phyloP scores from a whole-genome alignment of 2,888 invertebrate genomes.

The Trissonchulus sp. region DNA sequence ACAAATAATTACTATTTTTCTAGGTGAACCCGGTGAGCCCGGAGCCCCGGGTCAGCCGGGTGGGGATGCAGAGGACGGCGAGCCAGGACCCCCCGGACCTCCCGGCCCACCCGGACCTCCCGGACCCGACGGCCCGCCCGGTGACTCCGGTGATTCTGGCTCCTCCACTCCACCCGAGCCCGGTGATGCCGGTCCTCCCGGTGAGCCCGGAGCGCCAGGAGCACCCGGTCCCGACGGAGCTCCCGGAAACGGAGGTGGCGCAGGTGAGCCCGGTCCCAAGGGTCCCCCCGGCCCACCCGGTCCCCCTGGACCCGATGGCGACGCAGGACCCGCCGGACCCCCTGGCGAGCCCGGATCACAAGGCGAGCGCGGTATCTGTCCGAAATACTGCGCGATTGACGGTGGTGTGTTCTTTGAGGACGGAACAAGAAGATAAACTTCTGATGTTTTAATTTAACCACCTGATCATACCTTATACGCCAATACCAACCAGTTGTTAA shows the following conservation, averaged over 20 bases:
- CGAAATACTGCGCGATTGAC: background rate
- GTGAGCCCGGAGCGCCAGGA: slow-evolving; percentile 13
- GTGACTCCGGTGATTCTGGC: background rate
- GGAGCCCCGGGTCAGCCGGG: background rate
- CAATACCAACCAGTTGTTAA: no score
- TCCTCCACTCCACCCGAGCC: background rate
- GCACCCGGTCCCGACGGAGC: background rate
- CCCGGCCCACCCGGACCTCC: slow-evolving; percentile 11
- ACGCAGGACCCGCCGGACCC: slow-evolving; percentile 7
- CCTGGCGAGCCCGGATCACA: slow-evolving; percentile 8
- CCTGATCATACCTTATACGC: no score
- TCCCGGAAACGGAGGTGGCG: background rate
- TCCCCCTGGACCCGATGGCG: background rate
- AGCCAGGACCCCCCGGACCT: background rate
- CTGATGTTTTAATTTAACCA: no score
- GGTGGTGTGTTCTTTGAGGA: slow-evolving; percentile 3
- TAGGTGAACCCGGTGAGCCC: background rate
- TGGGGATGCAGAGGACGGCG: background rate
- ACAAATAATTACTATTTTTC: background rate
- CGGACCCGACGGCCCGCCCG: slow-evolving; percentile 1
- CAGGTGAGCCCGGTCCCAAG: background rate
- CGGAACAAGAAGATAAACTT: background rate
- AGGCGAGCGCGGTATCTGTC: slow-evolving; percentile 17
- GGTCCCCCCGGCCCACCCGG: slow-evolving; percentile 3
- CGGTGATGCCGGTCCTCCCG: slow-evolving; percentile 1